Evolutionary conservation across 2,888 invertebrate genomes (phyloP).

Genomic region (Coelogynopora nodosa): DNA sequence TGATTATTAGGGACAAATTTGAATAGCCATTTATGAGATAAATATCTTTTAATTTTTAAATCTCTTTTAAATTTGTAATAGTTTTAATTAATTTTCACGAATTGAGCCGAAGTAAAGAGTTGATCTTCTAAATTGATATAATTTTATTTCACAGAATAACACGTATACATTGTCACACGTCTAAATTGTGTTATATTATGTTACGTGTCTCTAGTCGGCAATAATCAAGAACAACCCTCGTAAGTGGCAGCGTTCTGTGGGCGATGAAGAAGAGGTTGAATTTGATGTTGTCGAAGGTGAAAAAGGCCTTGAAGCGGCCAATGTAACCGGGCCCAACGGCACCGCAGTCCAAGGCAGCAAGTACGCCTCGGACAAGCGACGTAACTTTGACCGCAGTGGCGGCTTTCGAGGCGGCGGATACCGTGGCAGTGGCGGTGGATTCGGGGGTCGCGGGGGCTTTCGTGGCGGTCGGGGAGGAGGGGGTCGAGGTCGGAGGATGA

Average conservation of each 20-base stretch:
- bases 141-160: too few species aligned
- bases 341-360: constrained; percentile 89
- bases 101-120: too few species aligned
- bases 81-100: too few species aligned
- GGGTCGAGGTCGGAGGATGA: neutral
- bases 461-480: neutral
- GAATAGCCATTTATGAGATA: too few species aligned
- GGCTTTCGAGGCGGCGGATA: constrained; percentile 18
- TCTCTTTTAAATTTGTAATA: too few species aligned
- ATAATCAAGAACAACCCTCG: constrained; percentile 96
- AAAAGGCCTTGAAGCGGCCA: constrained; percentile 88
- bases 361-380: constrained; percentile 67
- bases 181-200: neutral
- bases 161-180: too few species aligned
- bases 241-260: constrained; percentile 95
- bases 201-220: constrained; percentile 69
- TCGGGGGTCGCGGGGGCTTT: neutral
- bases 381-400: constrained; percentile 5
- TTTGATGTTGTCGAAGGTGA: constrained; percentile 98
- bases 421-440: neutral
- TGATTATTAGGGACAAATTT: too few species aligned
- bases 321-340: constrained; percentile 90
- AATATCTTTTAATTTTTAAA: too few species aligned
- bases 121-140: too few species aligned
- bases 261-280: constrained; percentile 94